phyloP scores from a whole-genome alignment of 2,113 vertebrate species.

The Neotoma lepida region DNA sequence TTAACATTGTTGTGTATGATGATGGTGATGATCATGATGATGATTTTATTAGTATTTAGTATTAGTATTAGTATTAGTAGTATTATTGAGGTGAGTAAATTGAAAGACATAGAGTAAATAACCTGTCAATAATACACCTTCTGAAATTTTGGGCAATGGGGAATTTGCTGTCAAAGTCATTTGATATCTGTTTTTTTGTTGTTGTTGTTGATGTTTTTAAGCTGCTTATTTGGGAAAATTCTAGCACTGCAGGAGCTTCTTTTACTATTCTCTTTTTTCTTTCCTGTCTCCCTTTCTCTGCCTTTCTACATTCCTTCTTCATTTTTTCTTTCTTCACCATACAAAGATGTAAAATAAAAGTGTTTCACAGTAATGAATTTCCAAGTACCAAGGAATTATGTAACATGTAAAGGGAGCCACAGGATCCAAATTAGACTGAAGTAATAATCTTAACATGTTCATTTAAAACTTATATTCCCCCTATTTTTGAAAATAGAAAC shows the following conservation, averaged over 20 bases:
- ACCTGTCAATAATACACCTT: background rate
- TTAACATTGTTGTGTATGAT: background rate
- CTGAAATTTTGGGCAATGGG: background rate
- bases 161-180: background rate
- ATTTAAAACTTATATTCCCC: background rate
- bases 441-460: background rate
- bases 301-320: no score
- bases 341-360: background rate
- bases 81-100: background rate
- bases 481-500: background rate
- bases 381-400: background rate
- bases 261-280: background rate
- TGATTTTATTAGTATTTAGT: background rate
- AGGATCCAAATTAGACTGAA: background rate
- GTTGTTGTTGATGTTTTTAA: background rate
- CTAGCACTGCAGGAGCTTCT: accelerated
- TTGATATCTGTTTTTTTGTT: background rate
- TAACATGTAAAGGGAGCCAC: background rate
- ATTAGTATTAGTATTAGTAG: background rate
- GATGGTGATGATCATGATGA: no score
- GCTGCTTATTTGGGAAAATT: background rate
- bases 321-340: background rate
- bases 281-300: background rate
- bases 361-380: slow-evolving; percentile 31
- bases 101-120: background rate